phyloP scores from a whole-genome alignment of 35 echinoderm and acorn worm genomes.

The Diadema setosum region DNA sequence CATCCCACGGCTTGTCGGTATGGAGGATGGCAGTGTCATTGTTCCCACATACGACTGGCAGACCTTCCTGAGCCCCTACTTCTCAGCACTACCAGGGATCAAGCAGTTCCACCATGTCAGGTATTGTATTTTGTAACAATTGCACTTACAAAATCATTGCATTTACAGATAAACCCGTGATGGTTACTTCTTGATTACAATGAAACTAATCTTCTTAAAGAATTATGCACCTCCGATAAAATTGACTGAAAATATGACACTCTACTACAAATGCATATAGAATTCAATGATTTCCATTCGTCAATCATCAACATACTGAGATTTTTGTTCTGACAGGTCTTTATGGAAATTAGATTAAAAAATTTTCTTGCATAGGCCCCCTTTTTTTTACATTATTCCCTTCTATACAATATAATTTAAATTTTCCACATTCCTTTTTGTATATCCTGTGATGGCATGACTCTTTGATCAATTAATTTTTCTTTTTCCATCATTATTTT shows the following conservation, averaged over 20 bases:
- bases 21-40: slow-evolving; percentile 44
- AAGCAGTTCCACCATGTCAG: slow-evolving; percentile 47
- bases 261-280: not conserved
- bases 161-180: not conserved
- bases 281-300: not conserved
- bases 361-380: not conserved
- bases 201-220: too few species aligned
- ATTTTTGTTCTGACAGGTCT: not conserved
- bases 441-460: not conserved
- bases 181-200: too few species aligned
- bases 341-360: not conserved
- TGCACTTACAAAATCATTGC: not conserved
- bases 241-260: not conserved
- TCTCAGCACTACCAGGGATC: slow-evolving; percentile 24
- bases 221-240: not conserved
- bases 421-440: not conserved
- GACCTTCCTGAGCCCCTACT: slow-evolving; percentile 24
- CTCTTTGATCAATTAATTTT: not conserved
- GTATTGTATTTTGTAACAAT: not conserved
- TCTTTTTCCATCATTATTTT: not conserved
- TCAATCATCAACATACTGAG: not conserved
- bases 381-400: not conserved
- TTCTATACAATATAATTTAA: not conserved
- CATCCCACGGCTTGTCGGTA: slow-evolving; percentile 33
- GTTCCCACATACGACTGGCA: slow-evolving; percentile 59